These are phyloP conservation scores for Drosophila anceps DNA, from an alignment of 2,888 invertebrate genomes.

Conservation along the genomic window DNA sequence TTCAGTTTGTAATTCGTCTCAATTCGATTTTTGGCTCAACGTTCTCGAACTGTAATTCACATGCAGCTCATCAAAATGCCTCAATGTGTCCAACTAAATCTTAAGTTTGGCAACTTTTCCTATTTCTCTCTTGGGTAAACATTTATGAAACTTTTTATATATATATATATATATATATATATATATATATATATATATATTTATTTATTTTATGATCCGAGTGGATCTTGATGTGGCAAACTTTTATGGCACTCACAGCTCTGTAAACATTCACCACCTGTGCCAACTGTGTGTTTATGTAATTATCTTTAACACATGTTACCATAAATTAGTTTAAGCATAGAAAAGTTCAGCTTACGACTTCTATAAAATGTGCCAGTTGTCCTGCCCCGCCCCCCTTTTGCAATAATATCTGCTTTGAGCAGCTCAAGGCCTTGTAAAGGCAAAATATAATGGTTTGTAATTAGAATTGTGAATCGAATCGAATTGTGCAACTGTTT, in stretches of 20 bases:
- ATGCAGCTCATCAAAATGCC: slow-evolving; percentile 17
- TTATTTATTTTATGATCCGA: slow-evolving; percentile 67
- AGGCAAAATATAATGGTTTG: slow-evolving; percentile 20
- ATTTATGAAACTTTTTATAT: slow-evolving; percentile 69
- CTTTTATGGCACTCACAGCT: slow-evolving; percentile 38
- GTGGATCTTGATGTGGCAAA: slow-evolving; percentile 46
- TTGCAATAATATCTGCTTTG: slow-evolving; percentile 5
- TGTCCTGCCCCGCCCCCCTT: background rate
- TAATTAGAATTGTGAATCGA: slow-evolving; percentile 54
- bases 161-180: too few species aligned
- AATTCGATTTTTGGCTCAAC: slow-evolving; percentile 14
- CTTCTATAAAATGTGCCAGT: background rate
- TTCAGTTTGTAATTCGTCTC: slow-evolving; percentile 45
- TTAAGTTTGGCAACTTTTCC: slow-evolving; percentile 21
- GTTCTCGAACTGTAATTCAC: slow-evolving; percentile 24
- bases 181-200: slow-evolving; percentile 45
- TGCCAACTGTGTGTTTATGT: background rate
- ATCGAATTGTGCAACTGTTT: slow-evolving; percentile 40
- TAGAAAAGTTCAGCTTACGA: slow-evolving; percentile 8
- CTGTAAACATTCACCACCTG: slow-evolving; percentile 42
- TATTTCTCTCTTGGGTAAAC: slow-evolving; percentile 51
- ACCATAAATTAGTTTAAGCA: background rate
- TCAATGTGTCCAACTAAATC: background rate
- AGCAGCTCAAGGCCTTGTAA: slow-evolving; percentile 30
- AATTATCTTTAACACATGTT: background rate